phyloP scores from a whole-genome alignment of 2,888 invertebrate species.

The Trisateles emortualis region DNA sequence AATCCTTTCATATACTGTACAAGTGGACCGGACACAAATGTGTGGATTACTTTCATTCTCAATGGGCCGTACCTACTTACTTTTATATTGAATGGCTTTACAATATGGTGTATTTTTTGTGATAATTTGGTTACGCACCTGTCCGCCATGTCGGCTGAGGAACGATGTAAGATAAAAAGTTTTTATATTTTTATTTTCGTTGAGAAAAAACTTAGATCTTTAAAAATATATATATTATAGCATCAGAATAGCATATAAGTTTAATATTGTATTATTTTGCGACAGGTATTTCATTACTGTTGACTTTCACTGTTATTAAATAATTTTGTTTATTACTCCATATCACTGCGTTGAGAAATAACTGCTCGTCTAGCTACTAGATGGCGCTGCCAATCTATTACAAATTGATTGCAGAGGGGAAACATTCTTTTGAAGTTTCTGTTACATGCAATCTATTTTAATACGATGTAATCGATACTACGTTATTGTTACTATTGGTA shows the following conservation, averaged over 20 bases:
- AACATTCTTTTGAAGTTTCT: not conserved
- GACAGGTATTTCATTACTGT: too few species aligned
- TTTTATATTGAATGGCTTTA: constrained; percentile 14
- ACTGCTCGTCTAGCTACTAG: constrained; percentile 1
- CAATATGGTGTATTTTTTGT: constrained; percentile 4
- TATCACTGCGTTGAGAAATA: not conserved
- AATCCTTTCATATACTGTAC: constrained; percentile 1
- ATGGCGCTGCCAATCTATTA: not conserved
- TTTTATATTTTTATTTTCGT: too few species aligned
- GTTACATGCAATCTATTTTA: too few species aligned
- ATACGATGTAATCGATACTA: too few species aligned
- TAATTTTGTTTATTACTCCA: too few species aligned
- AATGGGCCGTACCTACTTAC: constrained; percentile 16
- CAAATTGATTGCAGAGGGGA: not conserved
- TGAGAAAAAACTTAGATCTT: too few species aligned
- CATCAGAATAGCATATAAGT: too few species aligned
- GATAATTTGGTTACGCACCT: constrained; percentile 11
- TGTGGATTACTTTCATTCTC: constrained; percentile 30
- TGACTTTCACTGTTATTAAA: too few species aligned
- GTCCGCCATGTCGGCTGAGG: not conserved
- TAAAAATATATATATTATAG: too few species aligned
- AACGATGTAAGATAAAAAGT: too few species aligned
- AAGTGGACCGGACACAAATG: constrained; percentile 27
- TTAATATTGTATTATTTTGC: too few species aligned
- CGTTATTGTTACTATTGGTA: too few species aligned